Evolutionary conservation across 2,797 vertebrate species (phyloP), one percentile per base, ranked within the genome.

Genomic region (Crocodylus rhombifer): DNA sequence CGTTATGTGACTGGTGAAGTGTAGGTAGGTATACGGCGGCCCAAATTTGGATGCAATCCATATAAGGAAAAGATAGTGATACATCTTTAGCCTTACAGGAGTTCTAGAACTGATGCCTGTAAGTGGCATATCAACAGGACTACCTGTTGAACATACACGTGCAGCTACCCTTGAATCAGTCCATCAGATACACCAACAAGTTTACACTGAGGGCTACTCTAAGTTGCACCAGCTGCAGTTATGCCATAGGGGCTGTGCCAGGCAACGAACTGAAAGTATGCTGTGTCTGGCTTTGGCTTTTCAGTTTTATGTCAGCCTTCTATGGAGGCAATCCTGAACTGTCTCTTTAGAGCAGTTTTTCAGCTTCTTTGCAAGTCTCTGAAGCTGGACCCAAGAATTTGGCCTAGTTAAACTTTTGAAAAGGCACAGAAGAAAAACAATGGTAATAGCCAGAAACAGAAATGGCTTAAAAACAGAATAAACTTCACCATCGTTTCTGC

Each of bases 241-340:
- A 33, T 21, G 12, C 21, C 21, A 42, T 23, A 25, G 33, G 67
- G 20, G 5, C 20, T 14, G 26, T 12, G 21, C 82, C 62, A 82
- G 33, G 7, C 9, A 1, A 4, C 76, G 51, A 79, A 67, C 6
- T 69, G 67, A 62, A 25, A 55, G 78, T 75, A 26, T 57, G 16
- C 12, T 0, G 1, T n/a, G 11, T 3, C 28, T 67, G 30, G 55
- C 58, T 74, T 61, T 62, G 16, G 18, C 26, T 5, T 67, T 23
- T n/a, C 81, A 86, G 30, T 4, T n/a, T n/a, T 79, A 60, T 21
- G n/a, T 10, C 83, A 20, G 18, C 7, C 21, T 78, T 58, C 36
- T 25, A 69, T 14, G 73, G 64, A 85, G 42, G 23, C 33, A 64
- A 83, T 12, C 13, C 51, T 80, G 13, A 2, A 4, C 15, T 23